These are phyloP conservation scores for Heterodera filipjevi DNA, from an alignment of 2,888 invertebrate genomes.

Conservation along the genomic window DNA sequence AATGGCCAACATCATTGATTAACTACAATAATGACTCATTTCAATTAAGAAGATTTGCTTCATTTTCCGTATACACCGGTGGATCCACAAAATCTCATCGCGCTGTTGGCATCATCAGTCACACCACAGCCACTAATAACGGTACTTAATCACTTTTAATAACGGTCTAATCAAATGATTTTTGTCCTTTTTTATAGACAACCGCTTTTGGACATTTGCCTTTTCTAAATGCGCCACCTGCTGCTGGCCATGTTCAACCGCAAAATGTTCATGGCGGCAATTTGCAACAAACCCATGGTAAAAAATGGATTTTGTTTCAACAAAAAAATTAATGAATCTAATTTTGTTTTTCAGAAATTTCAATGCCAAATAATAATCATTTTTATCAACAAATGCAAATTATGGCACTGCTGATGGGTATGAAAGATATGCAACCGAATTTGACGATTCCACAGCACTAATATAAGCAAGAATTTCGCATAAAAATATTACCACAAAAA, in stretches of 20 bases:
- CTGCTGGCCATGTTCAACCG: neutral
- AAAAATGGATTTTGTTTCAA: neutral
- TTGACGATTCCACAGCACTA: neutral
- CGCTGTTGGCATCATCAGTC: neutral
- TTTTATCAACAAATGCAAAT: neutral
- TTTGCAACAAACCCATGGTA: neutral
- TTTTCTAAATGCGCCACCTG: too few relatives aligned
- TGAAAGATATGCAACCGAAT: neutral
- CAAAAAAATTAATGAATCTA: neutral
- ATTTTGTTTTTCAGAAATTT: neutral
- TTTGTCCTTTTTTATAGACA: neutral
- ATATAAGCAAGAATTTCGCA: too few relatives aligned
- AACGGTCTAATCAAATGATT: neutral
- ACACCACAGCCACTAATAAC: neutral
- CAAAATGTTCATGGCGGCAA: neutral
- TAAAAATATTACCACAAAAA: too few relatives aligned
- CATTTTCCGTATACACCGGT: neutral
- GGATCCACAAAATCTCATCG: neutral
- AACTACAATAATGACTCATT: neutral
- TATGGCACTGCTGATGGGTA: neutral
- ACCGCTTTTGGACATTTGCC: neutral
- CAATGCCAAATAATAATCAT: neutral
- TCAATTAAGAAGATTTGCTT: neutral
- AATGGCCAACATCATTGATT: too few relatives aligned
- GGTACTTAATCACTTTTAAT: neutral